A percentile compares a stretch with the other conserved stretches of the same genome.
These are phyloP conservation scores for Arvicanthis niloticus DNA, from an alignment of 2,113 vertebrate genomes.

Conservation along the genomic window DNA sequence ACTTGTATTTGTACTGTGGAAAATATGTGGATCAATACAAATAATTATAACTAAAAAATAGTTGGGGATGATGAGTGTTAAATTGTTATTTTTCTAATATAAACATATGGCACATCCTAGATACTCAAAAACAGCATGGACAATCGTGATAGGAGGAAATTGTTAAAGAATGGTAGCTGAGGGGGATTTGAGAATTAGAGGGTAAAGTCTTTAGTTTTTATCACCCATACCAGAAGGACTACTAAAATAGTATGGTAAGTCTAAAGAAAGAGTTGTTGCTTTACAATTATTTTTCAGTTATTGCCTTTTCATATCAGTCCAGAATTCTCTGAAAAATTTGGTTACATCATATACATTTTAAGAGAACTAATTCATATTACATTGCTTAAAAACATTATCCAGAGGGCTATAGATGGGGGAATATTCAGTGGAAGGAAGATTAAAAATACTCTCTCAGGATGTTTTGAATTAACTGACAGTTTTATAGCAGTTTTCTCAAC, in stretches of 20 bases:
- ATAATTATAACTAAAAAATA: constrained; percentile 6
- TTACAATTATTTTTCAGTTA: constrained; percentile 49
- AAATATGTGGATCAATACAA: constrained; percentile 45
- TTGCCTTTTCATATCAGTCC: constrained; percentile 53
- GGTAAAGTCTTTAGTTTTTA: neutral
- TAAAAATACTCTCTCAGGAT: constrained; percentile 70
- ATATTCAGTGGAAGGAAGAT: constrained; percentile 70
- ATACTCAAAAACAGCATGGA: neutral
- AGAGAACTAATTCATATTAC: constrained; percentile 44
- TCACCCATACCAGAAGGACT: neutral
- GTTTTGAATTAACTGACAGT: constrained; percentile 81
- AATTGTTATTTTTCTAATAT: constrained; percentile 4
- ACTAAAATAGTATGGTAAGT: neutral
- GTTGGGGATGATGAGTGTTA: neutral
- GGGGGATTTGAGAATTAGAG: neutral
- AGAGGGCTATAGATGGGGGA: constrained; percentile 32
- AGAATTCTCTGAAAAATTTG: constrained; percentile 66
- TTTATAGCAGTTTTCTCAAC: constrained; percentile 83
- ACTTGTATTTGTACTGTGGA: constrained; percentile 94
- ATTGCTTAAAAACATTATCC: constrained; percentile 63
- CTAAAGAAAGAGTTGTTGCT: neutral
- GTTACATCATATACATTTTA: constrained; percentile 26
- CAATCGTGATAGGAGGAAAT: neutral
- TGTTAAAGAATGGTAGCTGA: neutral
- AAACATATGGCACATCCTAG: neutral